These are phyloP conservation scores for Dascyllus trimaculatus DNA, from an alignment of 2,113 vertebrate species.

Conservation along the genomic window DNA sequence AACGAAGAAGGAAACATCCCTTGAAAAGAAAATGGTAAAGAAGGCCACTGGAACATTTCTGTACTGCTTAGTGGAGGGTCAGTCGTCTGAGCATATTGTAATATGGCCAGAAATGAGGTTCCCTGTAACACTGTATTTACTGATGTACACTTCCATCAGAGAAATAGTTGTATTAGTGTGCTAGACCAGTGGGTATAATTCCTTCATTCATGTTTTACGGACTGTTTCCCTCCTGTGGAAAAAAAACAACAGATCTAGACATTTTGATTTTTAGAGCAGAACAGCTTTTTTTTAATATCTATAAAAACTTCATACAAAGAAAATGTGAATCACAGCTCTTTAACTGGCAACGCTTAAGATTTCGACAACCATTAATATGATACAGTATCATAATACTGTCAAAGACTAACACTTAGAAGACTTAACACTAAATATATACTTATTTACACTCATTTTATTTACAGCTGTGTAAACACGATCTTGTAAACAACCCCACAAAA, in stretches of 20 bases:
- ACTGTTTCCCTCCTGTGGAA: background rate
- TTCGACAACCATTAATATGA: constrained; percentile 34
- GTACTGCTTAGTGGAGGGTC: background rate
- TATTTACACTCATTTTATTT: constrained; percentile 56
- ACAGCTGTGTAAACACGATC: constrained; percentile 38
- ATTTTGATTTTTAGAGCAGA: background rate
- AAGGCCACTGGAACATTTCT: constrained; percentile 2
- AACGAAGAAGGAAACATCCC: background rate
- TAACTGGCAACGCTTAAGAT: constrained; percentile 49
- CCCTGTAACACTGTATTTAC: no score
- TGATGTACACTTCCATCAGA: no score
- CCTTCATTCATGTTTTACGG: no score
- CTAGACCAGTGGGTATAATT: no score
- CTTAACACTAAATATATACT: constrained; percentile 44
- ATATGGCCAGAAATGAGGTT: background rate
- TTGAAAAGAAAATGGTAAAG: background rate
- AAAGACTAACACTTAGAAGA: constrained; percentile 13
- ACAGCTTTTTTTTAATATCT: constrained; percentile 7
- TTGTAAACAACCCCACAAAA: constrained; percentile 11
- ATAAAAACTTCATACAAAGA: constrained; percentile 62
- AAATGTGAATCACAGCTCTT: constrained; percentile 50
- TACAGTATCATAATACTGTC: constrained; percentile 47
- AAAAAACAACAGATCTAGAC: constrained; percentile 1
- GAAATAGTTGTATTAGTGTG: no score
- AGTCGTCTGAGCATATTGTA: background rate